Conservation (phyloP, 1,140 invertebrate genomes). For the Rhynchophorus ferrugineus region DNA sequence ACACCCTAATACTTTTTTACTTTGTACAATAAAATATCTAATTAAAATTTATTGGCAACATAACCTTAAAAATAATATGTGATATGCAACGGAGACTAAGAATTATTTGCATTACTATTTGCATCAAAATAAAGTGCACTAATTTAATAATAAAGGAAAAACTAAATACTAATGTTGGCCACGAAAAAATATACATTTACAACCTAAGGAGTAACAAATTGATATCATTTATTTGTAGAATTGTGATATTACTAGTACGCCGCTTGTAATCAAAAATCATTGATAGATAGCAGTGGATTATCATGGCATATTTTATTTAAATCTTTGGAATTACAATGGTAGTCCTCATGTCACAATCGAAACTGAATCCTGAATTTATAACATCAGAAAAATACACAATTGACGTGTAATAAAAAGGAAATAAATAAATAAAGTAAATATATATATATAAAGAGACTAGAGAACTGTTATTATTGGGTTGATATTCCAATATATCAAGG, state of each 20-base stretch:
- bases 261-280: constrained; percentile 9
- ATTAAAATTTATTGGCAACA: constrained; percentile 9
- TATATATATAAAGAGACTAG: no score
- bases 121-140: constrained; percentile 3
- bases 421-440: no score
- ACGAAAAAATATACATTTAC: constrained; percentile 13
- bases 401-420: no score
- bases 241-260: constrained; percentile 2
- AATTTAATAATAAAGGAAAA: constrained; percentile 2
- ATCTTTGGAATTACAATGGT: neutral
- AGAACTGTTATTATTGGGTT: no score
- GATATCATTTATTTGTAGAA: constrained; percentile 7
- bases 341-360: neutral
- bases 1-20: constrained; percentile 13
- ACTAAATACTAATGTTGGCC: constrained; percentile 14
- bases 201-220: constrained; percentile 17
- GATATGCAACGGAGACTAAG: constrained; percentile 12
- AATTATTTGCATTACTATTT: constrained; percentile 12
- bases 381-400: no score
- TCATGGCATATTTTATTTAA: neutral
- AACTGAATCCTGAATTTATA: no score
- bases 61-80: constrained; percentile 12
- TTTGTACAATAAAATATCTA: constrained; percentile 8
- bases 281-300: constrained; percentile 3
- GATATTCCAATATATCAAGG: no score